A percentile compares a stretch with the other conserved stretches of the same genome.
phyloP scores from a whole-genome alignment of 2,797 vertebrate species.

The Paedocypris micromegethes region DNA sequence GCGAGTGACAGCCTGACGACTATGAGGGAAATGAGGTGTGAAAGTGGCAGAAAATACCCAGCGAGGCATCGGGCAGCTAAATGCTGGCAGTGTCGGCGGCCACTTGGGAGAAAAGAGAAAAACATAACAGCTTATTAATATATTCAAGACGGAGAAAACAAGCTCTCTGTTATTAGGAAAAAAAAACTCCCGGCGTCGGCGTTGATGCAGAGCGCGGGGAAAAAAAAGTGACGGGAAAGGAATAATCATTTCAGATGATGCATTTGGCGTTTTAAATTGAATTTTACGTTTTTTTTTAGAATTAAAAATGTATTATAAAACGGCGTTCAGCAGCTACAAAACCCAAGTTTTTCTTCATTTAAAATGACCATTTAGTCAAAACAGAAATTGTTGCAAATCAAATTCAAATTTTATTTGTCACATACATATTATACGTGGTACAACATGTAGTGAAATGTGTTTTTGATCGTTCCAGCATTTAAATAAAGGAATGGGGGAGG shows the following conservation, averaged over 20 bases:
- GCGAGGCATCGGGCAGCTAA: conserved; percentile 61
- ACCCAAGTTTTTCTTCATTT: too few species aligned
- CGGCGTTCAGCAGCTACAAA: too few species aligned
- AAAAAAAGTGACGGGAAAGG: conserved; percentile 2
- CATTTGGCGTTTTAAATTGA: too few species aligned
- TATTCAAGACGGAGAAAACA: conserved; percentile 67
- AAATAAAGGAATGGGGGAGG: too few species aligned
- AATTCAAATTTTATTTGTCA: too few species aligned
- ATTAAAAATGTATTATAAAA: too few species aligned
- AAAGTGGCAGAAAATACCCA: conserved; percentile 72
- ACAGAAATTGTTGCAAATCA: too few species aligned
- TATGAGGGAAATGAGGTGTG: conserved; percentile 82
- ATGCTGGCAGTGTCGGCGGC: conserved; percentile 71
- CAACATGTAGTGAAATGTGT: too few species aligned
- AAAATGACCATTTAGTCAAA: too few species aligned
- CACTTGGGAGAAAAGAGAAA: conserved; percentile 55
- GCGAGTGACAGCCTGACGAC: conserved; percentile 67
- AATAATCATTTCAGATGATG: not conserved
- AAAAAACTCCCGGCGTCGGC: conserved; percentile 63
- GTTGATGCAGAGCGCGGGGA: conserved; percentile 19
- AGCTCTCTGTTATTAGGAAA: conserved; percentile 70
- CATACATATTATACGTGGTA: too few species aligned
- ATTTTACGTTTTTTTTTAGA: too few species aligned
- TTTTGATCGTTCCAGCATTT: too few species aligned
- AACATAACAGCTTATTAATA: conserved; percentile 70